These are phyloP conservation scores for Zalophus californianus DNA, from an alignment of 2,797 vertebrate species.

Conservation along the genomic window DNA sequence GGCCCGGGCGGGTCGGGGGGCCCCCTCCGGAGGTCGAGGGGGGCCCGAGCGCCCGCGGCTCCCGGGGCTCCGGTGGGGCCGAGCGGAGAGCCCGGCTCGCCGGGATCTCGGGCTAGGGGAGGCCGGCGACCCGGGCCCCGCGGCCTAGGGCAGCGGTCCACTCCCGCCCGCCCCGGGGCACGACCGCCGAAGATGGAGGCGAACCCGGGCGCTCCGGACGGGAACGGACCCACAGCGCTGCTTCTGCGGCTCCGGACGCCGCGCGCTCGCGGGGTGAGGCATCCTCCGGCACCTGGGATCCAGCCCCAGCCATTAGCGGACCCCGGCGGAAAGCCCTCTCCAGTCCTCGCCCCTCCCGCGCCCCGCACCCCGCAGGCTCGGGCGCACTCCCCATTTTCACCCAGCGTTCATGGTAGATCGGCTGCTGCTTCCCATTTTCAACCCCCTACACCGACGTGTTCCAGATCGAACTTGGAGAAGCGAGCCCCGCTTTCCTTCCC, in stretches of 20 bases:
- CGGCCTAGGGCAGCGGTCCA: slow-evolving; percentile 66
- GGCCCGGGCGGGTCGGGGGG: slow-evolving; percentile 12
- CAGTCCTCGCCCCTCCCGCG: neutral
- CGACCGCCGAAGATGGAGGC: slow-evolving; percentile 55
- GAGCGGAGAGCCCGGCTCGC: slow-evolving; percentile 13
- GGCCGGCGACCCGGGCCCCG: slow-evolving; percentile 6
- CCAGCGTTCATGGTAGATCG: neutral
- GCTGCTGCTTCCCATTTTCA: neutral
- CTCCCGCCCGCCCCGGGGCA: slow-evolving; percentile 15
- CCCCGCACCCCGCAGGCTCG: neutral
- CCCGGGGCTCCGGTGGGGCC: neutral
- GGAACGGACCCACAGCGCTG: slow-evolving; percentile 57
- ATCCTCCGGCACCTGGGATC: neutral
- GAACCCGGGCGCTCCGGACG: slow-evolving; percentile 33
- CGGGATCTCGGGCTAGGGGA: neutral
- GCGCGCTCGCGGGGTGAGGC: slow-evolving; percentile 43
- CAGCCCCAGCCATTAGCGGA: neutral
- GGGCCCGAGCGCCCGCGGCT: no score
- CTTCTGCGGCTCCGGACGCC: neutral
- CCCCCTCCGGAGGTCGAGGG: neutral
- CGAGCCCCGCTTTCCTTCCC: neutral
- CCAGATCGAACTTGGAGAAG: neutral
- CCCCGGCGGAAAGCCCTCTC: neutral
- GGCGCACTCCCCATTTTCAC: neutral
- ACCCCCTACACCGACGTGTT: slow-evolving; percentile 18